A percentile compares a stretch with the other conserved stretches of the same genome.
phyloP scores from a whole-genome alignment of 2,888 invertebrate genomes.

The Papilio demoleus region DNA sequence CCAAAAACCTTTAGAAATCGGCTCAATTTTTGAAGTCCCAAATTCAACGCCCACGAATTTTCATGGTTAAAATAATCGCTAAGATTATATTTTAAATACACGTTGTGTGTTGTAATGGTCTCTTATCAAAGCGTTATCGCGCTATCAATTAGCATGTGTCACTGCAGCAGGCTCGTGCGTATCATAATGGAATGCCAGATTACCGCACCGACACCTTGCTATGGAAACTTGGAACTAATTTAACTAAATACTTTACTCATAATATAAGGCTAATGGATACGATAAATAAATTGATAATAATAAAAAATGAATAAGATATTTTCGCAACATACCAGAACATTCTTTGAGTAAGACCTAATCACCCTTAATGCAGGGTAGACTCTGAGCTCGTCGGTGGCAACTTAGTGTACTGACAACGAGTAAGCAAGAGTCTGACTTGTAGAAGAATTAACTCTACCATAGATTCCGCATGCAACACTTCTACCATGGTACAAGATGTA shows the following conservation, averaged over 20 bases:
- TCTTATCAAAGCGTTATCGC: slow-evolving; percentile 36
- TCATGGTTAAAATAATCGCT: neutral
- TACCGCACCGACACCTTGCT: slow-evolving; percentile 43
- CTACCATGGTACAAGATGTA: neutral
- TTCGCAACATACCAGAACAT: neutral
- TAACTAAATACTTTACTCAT: slow-evolving; percentile 38
- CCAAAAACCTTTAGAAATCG: neutral
- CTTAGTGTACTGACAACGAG: too few relatives aligned
- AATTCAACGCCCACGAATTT: slow-evolving; percentile 7
- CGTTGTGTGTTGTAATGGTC: slow-evolving; percentile 18
- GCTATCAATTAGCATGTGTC: slow-evolving; percentile 45
- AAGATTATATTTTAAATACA: slow-evolving; percentile 9
- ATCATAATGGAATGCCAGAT: slow-evolving; percentile 64
- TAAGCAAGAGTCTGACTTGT: neutral
- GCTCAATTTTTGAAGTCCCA: neutral
- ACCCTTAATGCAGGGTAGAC: neutral
- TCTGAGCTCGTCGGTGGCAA: too few relatives aligned
- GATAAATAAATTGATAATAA: slow-evolving; percentile 6
- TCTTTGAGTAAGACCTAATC: neutral
- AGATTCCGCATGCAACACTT: too few relatives aligned
- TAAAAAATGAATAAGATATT: neutral
- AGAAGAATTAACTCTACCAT: too few relatives aligned
- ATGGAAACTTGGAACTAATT: slow-evolving; percentile 6
- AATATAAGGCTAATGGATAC: slow-evolving; percentile 38
- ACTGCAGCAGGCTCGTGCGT: slow-evolving; percentile 42